phyloP scores from a whole-genome alignment of 2,797 vertebrate species.

The Lagocephalus sceleratus region DNA sequence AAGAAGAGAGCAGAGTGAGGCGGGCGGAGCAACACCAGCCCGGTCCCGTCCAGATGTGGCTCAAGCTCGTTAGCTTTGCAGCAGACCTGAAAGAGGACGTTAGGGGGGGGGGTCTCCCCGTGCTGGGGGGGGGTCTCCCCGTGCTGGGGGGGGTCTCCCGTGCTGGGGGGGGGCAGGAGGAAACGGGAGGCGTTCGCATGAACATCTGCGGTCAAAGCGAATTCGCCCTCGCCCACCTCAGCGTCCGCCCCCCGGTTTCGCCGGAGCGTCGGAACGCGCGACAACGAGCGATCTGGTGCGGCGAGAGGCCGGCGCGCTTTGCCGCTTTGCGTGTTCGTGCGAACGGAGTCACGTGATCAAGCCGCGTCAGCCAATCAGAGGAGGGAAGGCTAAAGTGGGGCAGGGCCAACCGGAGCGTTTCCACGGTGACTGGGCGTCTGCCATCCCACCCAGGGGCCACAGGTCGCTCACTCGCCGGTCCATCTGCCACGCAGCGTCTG shows the following conservation, averaged over 20 bases:
- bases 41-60: too few relatives aligned
- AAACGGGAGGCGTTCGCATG: conserved; percentile 14
- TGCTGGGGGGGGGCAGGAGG: conserved; percentile 4
- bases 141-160: too few relatives aligned
- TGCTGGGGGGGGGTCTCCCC: too few relatives aligned
- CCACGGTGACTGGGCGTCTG: conserved; percentile 87
- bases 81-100: conserved; percentile 20
- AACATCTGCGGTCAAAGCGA: conserved; percentile 7
- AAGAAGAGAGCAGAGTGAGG: background rate
- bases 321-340: background rate
- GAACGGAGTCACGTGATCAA: background rate
- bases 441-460: conserved; percentile 78
- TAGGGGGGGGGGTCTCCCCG: conserved; percentile 25
- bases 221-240: too few relatives aligned
- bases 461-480: conserved; percentile 90
- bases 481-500: conserved; percentile 96
- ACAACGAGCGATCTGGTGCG: too few relatives aligned
- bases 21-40: too few relatives aligned
- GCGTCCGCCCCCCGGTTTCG: too few relatives aligned
- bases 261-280: too few relatives aligned
- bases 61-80: too few relatives aligned
- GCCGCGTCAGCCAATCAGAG: conserved; percentile 28
- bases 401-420: conserved; percentile 87
- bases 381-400: conserved; percentile 25
- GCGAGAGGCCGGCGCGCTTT: background rate